Conservation (phyloP, 2,797 vertebrate genomes). For the Cheirogaleus major region DNA sequence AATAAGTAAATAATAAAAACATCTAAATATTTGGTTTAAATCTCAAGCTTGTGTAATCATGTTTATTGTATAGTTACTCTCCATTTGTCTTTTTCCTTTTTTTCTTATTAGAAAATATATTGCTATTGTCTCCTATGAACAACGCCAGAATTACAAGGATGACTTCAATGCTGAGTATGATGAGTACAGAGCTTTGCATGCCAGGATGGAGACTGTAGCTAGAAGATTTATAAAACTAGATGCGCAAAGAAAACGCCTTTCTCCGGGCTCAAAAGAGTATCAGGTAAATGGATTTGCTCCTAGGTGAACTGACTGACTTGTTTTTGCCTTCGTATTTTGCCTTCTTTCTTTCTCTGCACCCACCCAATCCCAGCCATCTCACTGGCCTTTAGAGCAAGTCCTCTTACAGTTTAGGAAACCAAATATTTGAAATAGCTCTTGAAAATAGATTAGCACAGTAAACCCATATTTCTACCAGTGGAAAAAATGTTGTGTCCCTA, state of each 20-base stretch:
- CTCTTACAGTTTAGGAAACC: neutral
- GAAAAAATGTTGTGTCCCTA: neutral
- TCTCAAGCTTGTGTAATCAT: neutral
- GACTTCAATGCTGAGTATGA: conserved; percentile 95
- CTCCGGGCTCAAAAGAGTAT: conserved; percentile 91
- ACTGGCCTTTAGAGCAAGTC: neutral
- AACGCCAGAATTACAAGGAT: conserved; percentile 92
- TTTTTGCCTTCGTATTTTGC: neutral
- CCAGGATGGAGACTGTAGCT: conserved; percentile 89
- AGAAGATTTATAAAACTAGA: conserved; percentile 91
- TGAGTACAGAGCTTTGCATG: conserved; percentile 91
- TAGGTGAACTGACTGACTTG: neutral
- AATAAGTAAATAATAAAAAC: neutral
- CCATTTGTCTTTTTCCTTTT: neutral
- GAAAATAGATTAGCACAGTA: neutral
- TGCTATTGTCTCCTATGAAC: conserved; percentile 89
- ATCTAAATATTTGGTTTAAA: neutral
- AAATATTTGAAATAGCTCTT: conserved; percentile 48
- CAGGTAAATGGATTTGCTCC: conserved; percentile 86
- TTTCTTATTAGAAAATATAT: conserved; percentile 90
- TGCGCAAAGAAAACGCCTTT: conserved; percentile 87
- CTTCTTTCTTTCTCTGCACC: neutral
- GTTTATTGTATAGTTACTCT: neutral
- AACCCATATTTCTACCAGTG: neutral
- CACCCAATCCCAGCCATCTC: neutral